phyloP scores from a whole-genome alignment of 2,797 vertebrate species.

The Neoniphon sammara region DNA sequence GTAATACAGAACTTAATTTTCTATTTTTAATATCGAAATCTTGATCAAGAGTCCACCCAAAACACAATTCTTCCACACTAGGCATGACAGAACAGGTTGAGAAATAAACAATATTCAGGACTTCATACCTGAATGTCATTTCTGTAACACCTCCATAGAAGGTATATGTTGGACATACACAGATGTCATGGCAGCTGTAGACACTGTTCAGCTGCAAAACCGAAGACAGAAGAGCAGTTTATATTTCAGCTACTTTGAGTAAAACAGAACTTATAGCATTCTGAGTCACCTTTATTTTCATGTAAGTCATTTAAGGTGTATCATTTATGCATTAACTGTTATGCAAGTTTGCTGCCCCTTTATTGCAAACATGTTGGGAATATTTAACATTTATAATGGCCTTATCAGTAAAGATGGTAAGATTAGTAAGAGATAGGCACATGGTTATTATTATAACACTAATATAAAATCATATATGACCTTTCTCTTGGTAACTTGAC shows the following conservation, averaged over 20 bases:
- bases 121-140: constrained; percentile 73
- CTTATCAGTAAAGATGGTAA: too few species aligned
- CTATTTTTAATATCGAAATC: too few species aligned
- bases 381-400: too few species aligned
- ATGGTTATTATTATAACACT: too few species aligned
- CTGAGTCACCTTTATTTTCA: neutral
- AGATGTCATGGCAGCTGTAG: neutral
- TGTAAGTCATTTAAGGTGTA: too few species aligned
- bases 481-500: too few species aligned
- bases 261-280: neutral
- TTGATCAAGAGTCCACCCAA: too few species aligned
- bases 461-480: too few species aligned
- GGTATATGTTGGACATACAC: neutral
- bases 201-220: constrained; percentile 52
- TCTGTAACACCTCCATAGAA: constrained; percentile 53
- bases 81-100: too few species aligned
- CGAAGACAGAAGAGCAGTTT: constrained; percentile 5
- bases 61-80: too few species aligned
- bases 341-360: neutral
- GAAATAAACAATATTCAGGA: neutral
- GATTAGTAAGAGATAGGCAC: too few species aligned
- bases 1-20: neutral
- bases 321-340: neutral
- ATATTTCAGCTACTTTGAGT: neutral
- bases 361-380: too few species aligned